phyloP scores from a whole-genome alignment of 1,140 invertebrate genomes.

The Drosophila nebulosa region DNA sequence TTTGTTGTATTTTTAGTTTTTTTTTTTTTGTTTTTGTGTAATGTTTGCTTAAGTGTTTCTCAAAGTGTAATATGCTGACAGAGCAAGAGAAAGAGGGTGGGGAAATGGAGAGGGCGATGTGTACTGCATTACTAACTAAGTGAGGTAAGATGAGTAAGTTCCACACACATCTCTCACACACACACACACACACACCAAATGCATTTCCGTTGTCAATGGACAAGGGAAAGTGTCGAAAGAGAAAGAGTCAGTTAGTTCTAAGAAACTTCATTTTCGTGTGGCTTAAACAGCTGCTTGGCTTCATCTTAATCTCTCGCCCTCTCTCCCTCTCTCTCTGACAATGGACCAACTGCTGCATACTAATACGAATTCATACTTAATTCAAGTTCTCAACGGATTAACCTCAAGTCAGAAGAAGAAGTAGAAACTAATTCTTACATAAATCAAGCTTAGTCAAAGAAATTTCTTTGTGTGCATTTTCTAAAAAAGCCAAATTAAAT shows the following conservation, averaged over 20 bases:
- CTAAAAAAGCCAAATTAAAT: no score
- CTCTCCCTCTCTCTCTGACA: no score
- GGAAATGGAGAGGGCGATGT: not conserved
- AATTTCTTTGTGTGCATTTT: no score
- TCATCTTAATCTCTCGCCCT: conserved; percentile 1
- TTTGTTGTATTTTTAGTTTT: conserved; percentile 8
- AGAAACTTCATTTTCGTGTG: not conserved
- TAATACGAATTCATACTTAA: not conserved
- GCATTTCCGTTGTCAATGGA: conserved; percentile 36
- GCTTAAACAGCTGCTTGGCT: conserved; percentile 1
- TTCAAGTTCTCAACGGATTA: not conserved
- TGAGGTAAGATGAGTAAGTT: not conserved
- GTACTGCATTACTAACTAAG: conserved; percentile 6
- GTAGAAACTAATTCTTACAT: not conserved
- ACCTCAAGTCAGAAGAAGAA: not conserved
- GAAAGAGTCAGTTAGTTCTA: not conserved
- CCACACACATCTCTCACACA: not conserved
- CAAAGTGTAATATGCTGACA: conserved; percentile 1
- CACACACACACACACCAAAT: conserved; percentile 31
- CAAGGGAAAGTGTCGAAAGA: conserved; percentile 3
- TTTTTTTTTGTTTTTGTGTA: not conserved
- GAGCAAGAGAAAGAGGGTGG: not conserved
- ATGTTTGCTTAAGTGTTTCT: conserved; percentile 9
- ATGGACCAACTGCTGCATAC: not conserved
- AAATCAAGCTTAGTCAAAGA: not conserved